A percentile compares a stretch with the other conserved stretches of the same genome.
Evolutionary conservation across 2,797 vertebrate species (phyloP).

Genomic region (Dipus sagitta): DNA sequence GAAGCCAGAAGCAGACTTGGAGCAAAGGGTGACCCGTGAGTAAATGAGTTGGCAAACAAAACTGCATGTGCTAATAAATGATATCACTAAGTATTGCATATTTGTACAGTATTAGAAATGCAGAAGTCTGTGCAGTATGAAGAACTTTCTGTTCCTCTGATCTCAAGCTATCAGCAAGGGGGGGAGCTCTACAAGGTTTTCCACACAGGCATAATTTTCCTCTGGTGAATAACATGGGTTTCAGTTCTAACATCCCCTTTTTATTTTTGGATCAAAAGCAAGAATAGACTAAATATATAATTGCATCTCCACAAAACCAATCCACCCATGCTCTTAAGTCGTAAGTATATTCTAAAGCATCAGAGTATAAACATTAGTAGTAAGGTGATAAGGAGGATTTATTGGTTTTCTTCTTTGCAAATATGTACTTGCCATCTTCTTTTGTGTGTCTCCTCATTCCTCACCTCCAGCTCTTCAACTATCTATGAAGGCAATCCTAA

Average conservation of each 20-base stretch:
- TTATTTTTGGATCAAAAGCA: constrained; percentile 15
- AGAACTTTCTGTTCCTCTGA: not conserved
- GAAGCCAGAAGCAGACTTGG: not conserved
- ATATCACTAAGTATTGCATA: accelerated
- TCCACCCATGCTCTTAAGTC: not conserved
- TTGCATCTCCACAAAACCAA: not conserved
- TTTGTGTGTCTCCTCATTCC: not conserved
- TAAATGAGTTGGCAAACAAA: not conserved
- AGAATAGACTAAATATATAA: not conserved
- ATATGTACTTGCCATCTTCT: not conserved
- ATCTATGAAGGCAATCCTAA: not conserved
- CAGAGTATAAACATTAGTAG: constrained; percentile 19
- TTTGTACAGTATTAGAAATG: not conserved
- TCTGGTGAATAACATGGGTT: not conserved
- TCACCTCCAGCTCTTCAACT: not conserved
- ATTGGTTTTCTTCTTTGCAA: not conserved
- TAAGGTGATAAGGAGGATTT: not conserved
- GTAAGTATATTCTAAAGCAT: not conserved
- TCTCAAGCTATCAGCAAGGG: not conserved
- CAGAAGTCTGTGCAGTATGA: not conserved
- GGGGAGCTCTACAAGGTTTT: not conserved
- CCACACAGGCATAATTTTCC: not conserved
- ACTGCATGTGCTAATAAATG: too few relatives aligned
- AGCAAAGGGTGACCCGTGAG: not conserved
- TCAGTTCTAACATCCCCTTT: not conserved